Evolutionary conservation across 2,888 invertebrate species (phyloP).

Genomic region (Ferdinandea cuprea): DNA sequence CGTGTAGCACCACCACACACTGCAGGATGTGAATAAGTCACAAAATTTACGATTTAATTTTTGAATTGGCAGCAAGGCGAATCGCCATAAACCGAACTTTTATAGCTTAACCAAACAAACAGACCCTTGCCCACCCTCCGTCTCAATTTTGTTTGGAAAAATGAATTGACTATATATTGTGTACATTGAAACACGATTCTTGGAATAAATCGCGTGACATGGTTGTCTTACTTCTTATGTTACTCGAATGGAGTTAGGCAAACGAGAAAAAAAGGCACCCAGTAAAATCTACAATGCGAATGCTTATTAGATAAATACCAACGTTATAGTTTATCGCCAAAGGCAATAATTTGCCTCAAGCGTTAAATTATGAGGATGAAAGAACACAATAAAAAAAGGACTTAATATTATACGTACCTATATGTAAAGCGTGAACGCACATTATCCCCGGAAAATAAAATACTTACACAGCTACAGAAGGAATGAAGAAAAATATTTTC

Average conservation of each 20-base stretch:
- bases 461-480: slow-evolving; percentile 18
- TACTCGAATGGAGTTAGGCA: slow-evolving; percentile 31
- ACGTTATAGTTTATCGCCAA: slow-evolving; percentile 67
- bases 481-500: slow-evolving; percentile 63
- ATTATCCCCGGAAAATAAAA: slow-evolving; percentile 56
- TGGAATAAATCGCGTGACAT: slow-evolving; percentile 63
- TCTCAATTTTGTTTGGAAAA: slow-evolving; percentile 44
- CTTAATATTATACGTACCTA: slow-evolving; percentile 35
- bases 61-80: slow-evolving; percentile 74
- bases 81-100: slow-evolving; percentile 74
- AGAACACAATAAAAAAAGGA: slow-evolving; percentile 51
- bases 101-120: slow-evolving; percentile 71
- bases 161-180: slow-evolving; percentile 48
- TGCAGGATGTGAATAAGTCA: slow-evolving; percentile 72
- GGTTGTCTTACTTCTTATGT: slow-evolving; percentile 19
- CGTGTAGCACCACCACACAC: slow-evolving; percentile 61
- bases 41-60: slow-evolving; percentile 75
- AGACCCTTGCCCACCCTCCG: slow-evolving; percentile 19
- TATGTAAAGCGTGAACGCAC: slow-evolving; percentile 55
- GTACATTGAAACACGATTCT: slow-evolving; percentile 25
- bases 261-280: slow-evolving; percentile 25
- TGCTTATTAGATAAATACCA: slow-evolving; percentile 70
- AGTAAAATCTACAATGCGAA: slow-evolving; percentile 58
- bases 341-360: slow-evolving; percentile 64
- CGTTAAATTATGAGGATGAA: slow-evolving; percentile 58